A percentile compares a stretch with the other conserved stretches of the same genome.
phyloP scores from a whole-genome alignment of 2,797 vertebrate genomes.

The Lepidocolaptes lacrymiger region DNA sequence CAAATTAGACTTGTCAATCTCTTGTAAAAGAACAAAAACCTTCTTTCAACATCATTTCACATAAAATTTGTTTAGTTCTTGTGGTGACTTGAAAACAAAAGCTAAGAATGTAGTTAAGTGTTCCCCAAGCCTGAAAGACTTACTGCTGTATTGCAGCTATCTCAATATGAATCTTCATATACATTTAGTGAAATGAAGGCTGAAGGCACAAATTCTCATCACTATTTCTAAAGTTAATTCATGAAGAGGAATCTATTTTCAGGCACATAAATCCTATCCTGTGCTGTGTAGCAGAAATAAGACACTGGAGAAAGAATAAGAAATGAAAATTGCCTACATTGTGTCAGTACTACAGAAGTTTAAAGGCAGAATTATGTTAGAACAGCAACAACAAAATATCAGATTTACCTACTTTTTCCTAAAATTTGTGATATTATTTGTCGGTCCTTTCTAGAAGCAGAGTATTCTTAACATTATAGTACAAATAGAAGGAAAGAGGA shows the following conservation, averaged over 20 bases:
- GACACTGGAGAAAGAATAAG: neutral
- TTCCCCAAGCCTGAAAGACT: neutral
- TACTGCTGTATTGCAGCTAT: accelerated
- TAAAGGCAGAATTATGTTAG: neutral
- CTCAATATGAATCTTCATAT: neutral
- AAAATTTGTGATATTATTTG: neutral
- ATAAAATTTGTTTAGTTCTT: neutral
- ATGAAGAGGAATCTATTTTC: neutral
- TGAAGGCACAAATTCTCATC: neutral
- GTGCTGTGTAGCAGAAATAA: neutral
- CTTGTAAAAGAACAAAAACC: neutral
- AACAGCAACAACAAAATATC: neutral
- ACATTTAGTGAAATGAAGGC: neutral
- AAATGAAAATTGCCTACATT: neutral
- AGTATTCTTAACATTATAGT: neutral
- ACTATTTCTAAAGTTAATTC: neutral
- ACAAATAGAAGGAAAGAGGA: neutral
- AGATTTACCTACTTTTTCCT: neutral
- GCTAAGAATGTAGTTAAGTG: neutral
- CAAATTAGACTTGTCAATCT: neutral
- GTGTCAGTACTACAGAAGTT: neutral
- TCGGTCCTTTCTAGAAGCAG: neutral
- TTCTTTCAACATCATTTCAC: neutral
- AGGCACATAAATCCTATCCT: neutral
- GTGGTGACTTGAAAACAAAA: neutral